Evolutionary conservation across 2,113 vertebrate species (phyloP), one percentile per base, ranked within the genome.

Genomic region (Cettia cetti): DNA sequence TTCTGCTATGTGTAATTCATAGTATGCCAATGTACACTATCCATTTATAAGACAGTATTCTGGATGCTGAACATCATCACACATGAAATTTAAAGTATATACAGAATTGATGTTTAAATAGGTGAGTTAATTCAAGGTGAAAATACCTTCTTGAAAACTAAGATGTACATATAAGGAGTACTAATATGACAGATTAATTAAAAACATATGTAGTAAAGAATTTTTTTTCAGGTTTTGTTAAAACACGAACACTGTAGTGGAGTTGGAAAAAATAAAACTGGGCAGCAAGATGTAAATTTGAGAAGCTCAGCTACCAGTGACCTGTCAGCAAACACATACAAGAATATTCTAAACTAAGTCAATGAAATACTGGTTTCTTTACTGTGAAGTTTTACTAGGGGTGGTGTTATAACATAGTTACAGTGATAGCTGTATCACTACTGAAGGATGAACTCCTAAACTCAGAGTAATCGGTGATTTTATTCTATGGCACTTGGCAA

Each of bases 351-450:
- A 72, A n/a, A 83, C 20, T 1, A 83, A 90, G 42, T 14, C 17
- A 74, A 52, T 11, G 3, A 81, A 64, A 56, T 47, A 35, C 4
- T 22, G 6, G 2, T 56, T 59, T 69, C 21, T 74, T 81, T 61
- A 57, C 35, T 13, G 24, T 33, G 37, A 66, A 63, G 4, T 0
- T 70, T 70, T 70, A 17, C 61, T 30, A 27, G 0, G 0, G 31
- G 3, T 60, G 14, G 6, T 52, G 27, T 60, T 84, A 42, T 13
- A 57, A 63, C 24, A 28, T 13, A 40, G 16, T 60, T 87, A 56
- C 3, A 11, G 22, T n/a, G 15, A 70, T 27, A 69, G 27, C 15
- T 78, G 30, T 44, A 44, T 56, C 54, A 70, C 21, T 45, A 12
- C 13, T 42, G 24, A 65, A 42, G 22, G 20, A 74, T 39, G 15